A percentile compares a stretch with the other conserved stretches of the same genome.
These are phyloP conservation scores for Onychostoma macrolepis DNA, from an alignment of 2,113 vertebrate genomes.

Conservation along the genomic window DNA sequence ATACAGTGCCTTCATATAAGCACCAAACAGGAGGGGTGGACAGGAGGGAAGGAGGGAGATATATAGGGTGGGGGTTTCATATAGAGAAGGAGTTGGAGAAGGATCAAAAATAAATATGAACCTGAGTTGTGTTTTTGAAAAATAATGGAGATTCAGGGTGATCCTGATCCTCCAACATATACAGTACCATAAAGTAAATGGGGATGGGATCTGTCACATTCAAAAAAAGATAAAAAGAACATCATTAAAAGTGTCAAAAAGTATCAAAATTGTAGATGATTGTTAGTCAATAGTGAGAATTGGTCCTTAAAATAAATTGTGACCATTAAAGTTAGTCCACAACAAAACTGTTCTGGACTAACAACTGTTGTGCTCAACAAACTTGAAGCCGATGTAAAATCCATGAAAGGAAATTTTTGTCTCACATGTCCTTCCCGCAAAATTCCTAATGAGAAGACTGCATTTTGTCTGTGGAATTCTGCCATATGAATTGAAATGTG, in stretches of 20 bases:
- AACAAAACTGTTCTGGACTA: too few species aligned
- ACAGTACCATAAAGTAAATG: background rate
- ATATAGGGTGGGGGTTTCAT: background rate
- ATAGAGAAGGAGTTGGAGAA: background rate
- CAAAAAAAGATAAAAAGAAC: background rate
- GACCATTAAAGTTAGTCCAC: too few species aligned
- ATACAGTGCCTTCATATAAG: slow-evolving; percentile 31
- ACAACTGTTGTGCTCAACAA: too few species aligned
- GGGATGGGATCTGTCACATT: background rate
- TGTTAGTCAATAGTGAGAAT: too few species aligned
- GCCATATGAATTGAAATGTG: background rate
- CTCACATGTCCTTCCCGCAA: background rate
- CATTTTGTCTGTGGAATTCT: background rate
- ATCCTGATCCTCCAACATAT: background rate
- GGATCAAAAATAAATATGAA: background rate
- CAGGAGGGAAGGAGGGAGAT: background rate
- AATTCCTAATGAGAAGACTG: background rate
- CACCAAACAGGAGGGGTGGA: background rate
- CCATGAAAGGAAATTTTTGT: background rate
- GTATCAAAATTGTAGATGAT: too few species aligned
- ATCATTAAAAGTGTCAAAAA: too few species aligned
- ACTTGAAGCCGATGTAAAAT: background rate
- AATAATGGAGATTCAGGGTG: background rate
- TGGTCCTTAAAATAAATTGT: too few species aligned
- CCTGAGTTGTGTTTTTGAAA: background rate